Evolutionary conservation across 2,113 vertebrate genomes (phyloP).

Genomic region (Thalassarche chlororhynchos): DNA sequence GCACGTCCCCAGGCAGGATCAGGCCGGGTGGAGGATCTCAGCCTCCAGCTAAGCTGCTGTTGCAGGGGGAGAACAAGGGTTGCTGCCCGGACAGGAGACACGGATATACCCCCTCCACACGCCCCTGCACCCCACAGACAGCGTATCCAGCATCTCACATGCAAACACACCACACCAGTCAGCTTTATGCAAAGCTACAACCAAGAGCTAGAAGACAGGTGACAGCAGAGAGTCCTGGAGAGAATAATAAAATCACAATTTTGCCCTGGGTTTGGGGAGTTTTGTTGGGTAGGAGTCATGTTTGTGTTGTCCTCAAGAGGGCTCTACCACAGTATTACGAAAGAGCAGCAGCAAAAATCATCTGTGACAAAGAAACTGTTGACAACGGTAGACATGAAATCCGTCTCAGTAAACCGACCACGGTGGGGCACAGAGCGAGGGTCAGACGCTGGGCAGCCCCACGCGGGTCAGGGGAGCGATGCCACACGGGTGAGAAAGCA

Average conservation of each 20-base stretch:
- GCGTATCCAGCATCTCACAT: rapidly evolving
- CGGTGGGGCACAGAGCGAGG: rapidly evolving
- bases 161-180: not conserved
- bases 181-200: not conserved
- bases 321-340: not conserved
- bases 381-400: not conserved
- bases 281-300: not conserved
- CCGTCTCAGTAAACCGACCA: rapidly evolving
- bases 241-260: rapidly evolving
- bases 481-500: rapidly evolving
- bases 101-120: rapidly evolving
- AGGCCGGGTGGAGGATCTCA: not conserved
- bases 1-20: rapidly evolving
- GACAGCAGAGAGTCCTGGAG: not conserved
- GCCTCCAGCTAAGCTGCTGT: not conserved
- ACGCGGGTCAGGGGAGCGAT: rapidly evolving
- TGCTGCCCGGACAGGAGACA: not conserved
- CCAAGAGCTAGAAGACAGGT: not conserved
- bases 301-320: constrained; percentile 38
- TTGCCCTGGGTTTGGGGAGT: not conserved
- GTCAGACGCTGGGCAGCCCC: not conserved
- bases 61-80: not conserved
- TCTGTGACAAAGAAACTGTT: not conserved
- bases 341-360: not conserved
- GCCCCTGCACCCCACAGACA: not conserved